phyloP scores from a whole-genome alignment of 2,797 vertebrate genomes.

The Semotilus atromaculatus region DNA sequence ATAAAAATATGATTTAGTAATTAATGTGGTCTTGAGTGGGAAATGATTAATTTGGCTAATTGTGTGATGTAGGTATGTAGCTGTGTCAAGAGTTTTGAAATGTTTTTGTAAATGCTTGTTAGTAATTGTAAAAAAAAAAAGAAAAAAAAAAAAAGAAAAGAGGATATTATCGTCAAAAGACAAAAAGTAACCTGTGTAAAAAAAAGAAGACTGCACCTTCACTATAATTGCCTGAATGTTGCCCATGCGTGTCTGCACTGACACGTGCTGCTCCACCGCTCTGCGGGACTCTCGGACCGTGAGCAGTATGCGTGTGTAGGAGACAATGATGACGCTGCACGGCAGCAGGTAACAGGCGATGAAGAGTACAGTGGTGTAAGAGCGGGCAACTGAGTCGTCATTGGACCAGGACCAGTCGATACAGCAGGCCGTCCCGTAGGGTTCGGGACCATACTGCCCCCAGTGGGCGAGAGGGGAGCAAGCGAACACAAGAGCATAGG shows the following conservation, averaged over 20 bases:
- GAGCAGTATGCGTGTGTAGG: conserved; percentile 74
- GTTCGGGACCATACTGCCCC: conserved; percentile 81
- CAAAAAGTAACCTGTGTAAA: neutral
- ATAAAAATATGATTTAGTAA: neutral
- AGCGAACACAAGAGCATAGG: conserved; percentile 79
- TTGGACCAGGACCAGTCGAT: conserved; percentile 82
- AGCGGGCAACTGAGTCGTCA: conserved; percentile 67
- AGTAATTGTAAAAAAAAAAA: neutral
- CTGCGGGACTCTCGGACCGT: conserved; percentile 70
- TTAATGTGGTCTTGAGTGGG: neutral
- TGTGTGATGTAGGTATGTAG: neutral
- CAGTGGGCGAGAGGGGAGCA: conserved; percentile 78
- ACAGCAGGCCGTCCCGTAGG: conserved; percentile 85
- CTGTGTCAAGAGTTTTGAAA: neutral
- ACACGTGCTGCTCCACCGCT: conserved; percentile 67
- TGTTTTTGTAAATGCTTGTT: neutral
- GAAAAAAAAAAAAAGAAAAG: no score
- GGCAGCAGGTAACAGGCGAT: conserved; percentile 82
- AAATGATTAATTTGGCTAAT: neutral
- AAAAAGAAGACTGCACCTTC: conserved; percentile 61
- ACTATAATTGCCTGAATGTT: conserved; percentile 67
- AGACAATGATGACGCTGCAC: conserved; percentile 77
- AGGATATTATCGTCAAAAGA: neutral
- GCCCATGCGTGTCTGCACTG: conserved; percentile 59
- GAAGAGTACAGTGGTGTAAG: conserved; percentile 78